Conservation (phyloP, 1,140 invertebrate genomes). For the Galleria mellonella region DNA sequence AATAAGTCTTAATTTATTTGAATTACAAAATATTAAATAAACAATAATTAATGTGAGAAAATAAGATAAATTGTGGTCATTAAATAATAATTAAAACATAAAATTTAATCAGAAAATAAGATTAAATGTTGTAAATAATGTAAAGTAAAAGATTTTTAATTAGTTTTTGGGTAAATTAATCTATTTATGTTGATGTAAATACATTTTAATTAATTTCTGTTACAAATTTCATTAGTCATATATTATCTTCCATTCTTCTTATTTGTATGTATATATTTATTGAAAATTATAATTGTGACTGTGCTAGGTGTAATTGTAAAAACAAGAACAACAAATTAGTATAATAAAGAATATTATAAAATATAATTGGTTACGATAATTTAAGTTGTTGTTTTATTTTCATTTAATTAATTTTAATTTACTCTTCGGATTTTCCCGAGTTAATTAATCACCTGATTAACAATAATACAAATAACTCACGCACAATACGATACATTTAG, state of each 20-base stretch:
- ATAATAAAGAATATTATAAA: slow-evolving; percentile 14
- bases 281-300: slow-evolving; percentile 18
- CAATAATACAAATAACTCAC: too few relatives aligned
- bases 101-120: neutral
- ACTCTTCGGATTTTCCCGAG: too few relatives aligned
- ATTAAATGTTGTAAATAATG: slow-evolving; percentile 1
- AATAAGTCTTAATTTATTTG: too few relatives aligned
- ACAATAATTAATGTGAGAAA: neutral
- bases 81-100: neutral
- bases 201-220: neutral
- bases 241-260: slow-evolving; percentile 16
- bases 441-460: too few relatives aligned
- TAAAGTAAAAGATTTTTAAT: slow-evolving; percentile 4
- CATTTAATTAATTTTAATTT: too few relatives aligned
- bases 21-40: too few relatives aligned
- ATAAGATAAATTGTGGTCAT: neutral
- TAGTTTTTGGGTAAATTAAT: slow-evolving; percentile 1
- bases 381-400: slow-evolving; percentile 10
- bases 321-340: too few relatives aligned
- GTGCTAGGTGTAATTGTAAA: slow-evolving; percentile 31
- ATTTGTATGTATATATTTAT: slow-evolving; percentile 20
- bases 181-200: slow-evolving; percentile 1
- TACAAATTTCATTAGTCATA: slow-evolving; percentile 12
- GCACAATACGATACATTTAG: too few relatives aligned
- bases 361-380: slow-evolving; percentile 36